phyloP scores from a whole-genome alignment of 2,113 vertebrate species.

The Panurus biarmicus region DNA sequence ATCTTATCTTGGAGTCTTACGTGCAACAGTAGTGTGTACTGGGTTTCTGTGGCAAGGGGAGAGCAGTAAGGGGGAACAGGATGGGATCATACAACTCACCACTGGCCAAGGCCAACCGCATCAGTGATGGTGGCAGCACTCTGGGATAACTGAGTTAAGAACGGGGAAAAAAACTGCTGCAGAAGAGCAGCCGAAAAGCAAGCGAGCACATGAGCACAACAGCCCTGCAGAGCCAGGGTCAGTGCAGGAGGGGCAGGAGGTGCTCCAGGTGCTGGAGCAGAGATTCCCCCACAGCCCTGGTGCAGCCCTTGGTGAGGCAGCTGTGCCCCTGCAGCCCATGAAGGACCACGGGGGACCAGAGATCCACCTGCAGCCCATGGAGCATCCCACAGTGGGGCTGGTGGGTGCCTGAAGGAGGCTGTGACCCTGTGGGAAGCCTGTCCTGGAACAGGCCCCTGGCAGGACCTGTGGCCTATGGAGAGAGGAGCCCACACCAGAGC shows the following conservation, averaged over 20 bases:
- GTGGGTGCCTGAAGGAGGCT: background rate
- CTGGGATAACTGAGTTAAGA: background rate
- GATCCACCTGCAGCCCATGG: background rate
- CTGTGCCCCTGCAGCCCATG: background rate
- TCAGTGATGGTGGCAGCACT: fast-evolving
- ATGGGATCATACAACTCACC: background rate
- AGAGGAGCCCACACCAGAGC: background rate
- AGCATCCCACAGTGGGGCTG: background rate
- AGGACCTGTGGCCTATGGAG: background rate
- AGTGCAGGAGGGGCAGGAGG: background rate
- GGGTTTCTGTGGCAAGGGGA: background rate
- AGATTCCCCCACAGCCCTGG: background rate
- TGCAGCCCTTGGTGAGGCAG: background rate
- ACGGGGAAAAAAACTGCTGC: background rate
- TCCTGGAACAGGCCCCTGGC: background rate
- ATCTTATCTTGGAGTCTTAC: background rate
- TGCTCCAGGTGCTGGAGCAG: background rate
- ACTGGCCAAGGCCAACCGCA: background rate
- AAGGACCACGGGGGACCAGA: background rate
- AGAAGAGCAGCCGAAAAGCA: background rate
- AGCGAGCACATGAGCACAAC: background rate
- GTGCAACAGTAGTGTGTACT: background rate
- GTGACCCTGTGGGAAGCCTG: background rate
- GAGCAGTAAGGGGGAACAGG: background rate
- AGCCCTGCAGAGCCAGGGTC: background rate